Conservation (phyloP, 2,888 invertebrate species). For the Atethmia centrago region DNA sequence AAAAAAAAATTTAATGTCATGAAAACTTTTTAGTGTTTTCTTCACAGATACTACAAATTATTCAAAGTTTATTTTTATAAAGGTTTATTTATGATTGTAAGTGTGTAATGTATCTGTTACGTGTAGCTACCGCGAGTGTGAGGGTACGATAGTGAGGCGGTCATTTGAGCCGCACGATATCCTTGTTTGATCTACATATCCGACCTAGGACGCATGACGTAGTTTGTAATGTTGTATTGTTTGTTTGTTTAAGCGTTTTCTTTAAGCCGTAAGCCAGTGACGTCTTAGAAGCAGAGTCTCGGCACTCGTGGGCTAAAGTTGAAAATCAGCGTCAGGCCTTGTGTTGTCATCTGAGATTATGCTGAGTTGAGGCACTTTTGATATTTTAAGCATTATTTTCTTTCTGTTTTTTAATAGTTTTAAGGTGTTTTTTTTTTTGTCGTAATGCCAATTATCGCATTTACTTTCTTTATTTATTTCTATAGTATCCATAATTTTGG, state of each 20-base stretch:
- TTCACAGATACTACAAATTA: not conserved
- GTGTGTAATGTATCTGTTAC: constrained; percentile 23
- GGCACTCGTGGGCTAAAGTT: not conserved
- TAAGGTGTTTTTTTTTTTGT: not conserved
- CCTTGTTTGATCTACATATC: constrained; percentile 58
- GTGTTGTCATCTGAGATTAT: not conserved
- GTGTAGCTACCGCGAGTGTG: constrained; percentile 39
- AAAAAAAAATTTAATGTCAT: not conserved
- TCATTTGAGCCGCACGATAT: constrained; percentile 52
- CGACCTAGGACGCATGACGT: constrained; percentile 50
- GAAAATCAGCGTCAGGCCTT: not conserved
- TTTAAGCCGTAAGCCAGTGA: not conserved
- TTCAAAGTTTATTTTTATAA: constrained; percentile 1
- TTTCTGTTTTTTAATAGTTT: not conserved
- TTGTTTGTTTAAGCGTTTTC: constrained; percentile 25
- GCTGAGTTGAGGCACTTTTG: not conserved
- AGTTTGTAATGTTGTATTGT: constrained; percentile 36
- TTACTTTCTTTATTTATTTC: not conserved
- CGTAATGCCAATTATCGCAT: not conserved
- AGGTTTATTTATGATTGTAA: not conserved
- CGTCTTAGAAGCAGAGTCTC: not conserved
- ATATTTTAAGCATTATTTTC: not conserved
- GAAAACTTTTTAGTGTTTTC: constrained; percentile 8
- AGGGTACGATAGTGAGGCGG: constrained; percentile 44
- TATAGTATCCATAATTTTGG: not conserved